phyloP scores from a whole-genome alignment of 2,888 invertebrate genomes.

The Drosophila setosimentum region DNA sequence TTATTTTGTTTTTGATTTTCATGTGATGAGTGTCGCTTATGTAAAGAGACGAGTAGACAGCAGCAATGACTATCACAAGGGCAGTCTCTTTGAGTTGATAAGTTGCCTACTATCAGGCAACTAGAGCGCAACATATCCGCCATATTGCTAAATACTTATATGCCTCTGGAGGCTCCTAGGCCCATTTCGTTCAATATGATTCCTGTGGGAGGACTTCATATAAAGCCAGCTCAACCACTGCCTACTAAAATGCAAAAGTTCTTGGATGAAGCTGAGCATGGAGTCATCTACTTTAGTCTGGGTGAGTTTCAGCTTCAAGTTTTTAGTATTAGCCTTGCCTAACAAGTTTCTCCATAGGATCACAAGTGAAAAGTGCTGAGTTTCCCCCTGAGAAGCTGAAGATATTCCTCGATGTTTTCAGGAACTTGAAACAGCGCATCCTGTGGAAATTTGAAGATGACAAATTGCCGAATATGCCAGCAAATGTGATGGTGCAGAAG shows the following conservation, averaged over 20 bases:
- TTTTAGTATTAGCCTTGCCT: fast-evolving
- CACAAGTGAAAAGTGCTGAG: slow-evolving; percentile 82
- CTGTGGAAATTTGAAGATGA: slow-evolving; percentile 86
- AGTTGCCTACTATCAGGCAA: slow-evolving; percentile 82
- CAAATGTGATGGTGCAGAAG: slow-evolving; percentile 84
- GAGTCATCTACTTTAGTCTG: slow-evolving; percentile 85
- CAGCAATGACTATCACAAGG: no score
- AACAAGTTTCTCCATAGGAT: slow-evolving; percentile 68
- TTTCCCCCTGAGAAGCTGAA: slow-evolving; percentile 81
- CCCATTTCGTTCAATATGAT: slow-evolving; percentile 85
- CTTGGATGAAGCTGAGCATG: slow-evolving; percentile 82
- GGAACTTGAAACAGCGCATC: slow-evolving; percentile 83
- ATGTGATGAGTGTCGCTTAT: no score
- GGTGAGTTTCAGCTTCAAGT: slow-evolving; percentile 43
- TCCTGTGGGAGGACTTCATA: slow-evolving; percentile 86
- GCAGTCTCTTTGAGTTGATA: no score
- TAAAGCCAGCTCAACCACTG: slow-evolving; percentile 79
- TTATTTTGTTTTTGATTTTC: no score
- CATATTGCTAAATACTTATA: slow-evolving; percentile 85
- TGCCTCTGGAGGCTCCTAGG: slow-evolving; percentile 83
- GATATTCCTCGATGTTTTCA: slow-evolving; percentile 82
- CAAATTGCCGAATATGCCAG: slow-evolving; percentile 76
- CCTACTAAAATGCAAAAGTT: slow-evolving; percentile 80
- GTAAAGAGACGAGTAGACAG: no score
- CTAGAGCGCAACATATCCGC: slow-evolving; percentile 85